Base-by-base conservation (phyloP, 2,797 vertebrate genomes). In the Macropodus opercularis region DNA sequence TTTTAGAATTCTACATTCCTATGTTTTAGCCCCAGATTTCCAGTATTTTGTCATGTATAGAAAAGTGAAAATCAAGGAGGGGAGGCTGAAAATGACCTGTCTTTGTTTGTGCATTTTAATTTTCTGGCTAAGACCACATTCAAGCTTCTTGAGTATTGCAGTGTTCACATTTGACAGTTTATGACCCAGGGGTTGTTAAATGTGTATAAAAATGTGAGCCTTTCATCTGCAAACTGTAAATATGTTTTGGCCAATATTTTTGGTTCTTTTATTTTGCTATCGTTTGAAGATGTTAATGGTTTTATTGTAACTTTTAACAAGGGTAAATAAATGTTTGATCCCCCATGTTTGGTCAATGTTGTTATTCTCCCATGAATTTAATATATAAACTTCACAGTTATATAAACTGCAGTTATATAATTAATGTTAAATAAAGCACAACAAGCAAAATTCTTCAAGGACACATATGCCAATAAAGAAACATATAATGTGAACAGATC, bases 181-280 rank as follows among this genome's bases (percentile, higher is more conserved):
- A 91, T 91, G 92, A 88, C 61, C 71, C 83, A 80, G 81, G 84
- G 87, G 85, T 85, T 66, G 80, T n/a, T 85, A 83, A 85, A 90
- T 84, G 69, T 92, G 90, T 94, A 91, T 90, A 94, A 87, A 64
- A 93, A 94, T 94, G 95, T 96, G 94, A 95, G 93, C 91, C 92
- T 91, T 92, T 90, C 93, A 90, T 90, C 84, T 93, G 89, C 92
- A 91, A 91, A 90, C 90, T 98, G 96, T 98, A 98, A 96, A 98
- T 98, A 98, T 93, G 91, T 94, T 94, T 94, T 94, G 91, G 91
- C 93, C 92, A 89, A 92, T 89, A 81, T 84, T 92, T 94, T 94
- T 94, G 94, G 91, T 94, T 94, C 80, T 95, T 29, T 95, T 93
- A 95, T 95, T 93, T 93, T 92, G 92, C 94, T 97, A 96, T 96